phyloP scores from a whole-genome alignment of 53 echinoderm and acorn worm species.

The Holothuria leucospilota region DNA sequence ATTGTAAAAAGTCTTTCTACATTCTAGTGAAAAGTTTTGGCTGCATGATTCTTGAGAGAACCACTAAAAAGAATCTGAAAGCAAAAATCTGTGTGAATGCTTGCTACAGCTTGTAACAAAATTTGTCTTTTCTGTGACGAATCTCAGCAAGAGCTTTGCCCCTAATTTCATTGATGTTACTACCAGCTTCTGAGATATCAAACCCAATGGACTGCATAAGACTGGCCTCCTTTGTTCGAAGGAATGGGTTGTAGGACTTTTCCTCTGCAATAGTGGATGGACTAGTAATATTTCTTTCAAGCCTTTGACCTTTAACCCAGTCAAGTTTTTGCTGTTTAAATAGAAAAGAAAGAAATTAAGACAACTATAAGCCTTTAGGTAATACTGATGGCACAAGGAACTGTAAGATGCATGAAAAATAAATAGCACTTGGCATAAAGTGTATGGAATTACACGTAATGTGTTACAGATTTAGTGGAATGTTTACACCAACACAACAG shows the following conservation, averaged over 20 bases:
- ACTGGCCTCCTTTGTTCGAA: slow-evolving; percentile 68
- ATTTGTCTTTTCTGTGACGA: slow-evolving; percentile 79
- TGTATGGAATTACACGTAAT: too few species aligned
- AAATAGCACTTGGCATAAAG: too few species aligned
- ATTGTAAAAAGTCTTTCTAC: too few species aligned
- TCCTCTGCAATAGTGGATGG: slow-evolving; percentile 88
- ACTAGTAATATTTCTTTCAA: slow-evolving; percentile 79
- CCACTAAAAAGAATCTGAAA: too few species aligned
- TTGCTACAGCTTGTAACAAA: slow-evolving; percentile 72
- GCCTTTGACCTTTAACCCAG: slow-evolving; percentile 83
- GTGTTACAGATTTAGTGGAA: too few species aligned
- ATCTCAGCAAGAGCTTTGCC: slow-evolving; percentile 69
- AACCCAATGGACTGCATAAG: slow-evolving; percentile 59
- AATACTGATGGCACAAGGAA: too few species aligned
- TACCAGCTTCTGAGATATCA: slow-evolving; percentile 7
- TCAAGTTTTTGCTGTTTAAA: slow-evolving; percentile 58
- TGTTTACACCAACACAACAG: too few species aligned
- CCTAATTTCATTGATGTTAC: slow-evolving; percentile 55
- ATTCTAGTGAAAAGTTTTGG: too few species aligned
- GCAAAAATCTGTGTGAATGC: not conserved
- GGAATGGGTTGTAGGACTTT: slow-evolving; percentile 91
- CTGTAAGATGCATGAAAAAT: too few species aligned
- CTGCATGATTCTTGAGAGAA: too few species aligned
- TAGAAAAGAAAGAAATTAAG: not conserved
- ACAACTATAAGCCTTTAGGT: too few species aligned